Percentiles rank a stretch among this genome's conserved stretches.
These are phyloP conservation scores for Polydrusus pterygomalis DNA, from an alignment of 2,888 invertebrate genomes.

Conservation along the genomic window DNA sequence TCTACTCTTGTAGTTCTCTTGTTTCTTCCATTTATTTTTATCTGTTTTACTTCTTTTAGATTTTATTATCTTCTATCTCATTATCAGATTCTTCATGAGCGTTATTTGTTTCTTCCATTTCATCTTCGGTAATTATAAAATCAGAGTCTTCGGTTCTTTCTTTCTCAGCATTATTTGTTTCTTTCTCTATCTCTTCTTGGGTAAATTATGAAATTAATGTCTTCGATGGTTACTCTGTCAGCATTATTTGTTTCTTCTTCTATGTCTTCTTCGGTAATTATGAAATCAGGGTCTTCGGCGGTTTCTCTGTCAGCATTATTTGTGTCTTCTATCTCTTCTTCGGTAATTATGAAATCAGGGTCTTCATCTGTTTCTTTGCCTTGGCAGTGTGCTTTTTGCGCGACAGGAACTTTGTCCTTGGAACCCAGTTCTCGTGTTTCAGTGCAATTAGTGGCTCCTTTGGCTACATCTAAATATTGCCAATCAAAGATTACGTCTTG, in stretches of 20 bases:
- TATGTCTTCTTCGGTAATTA: conserved; percentile 28
- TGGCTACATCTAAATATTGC: conserved; percentile 19
- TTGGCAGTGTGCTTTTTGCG: conserved; percentile 28
- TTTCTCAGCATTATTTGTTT: too few species aligned
- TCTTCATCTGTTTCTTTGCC: conserved; percentile 33
- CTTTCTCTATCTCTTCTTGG: conserved; percentile 23
- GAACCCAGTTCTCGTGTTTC: conserved; percentile 38
- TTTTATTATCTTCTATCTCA: conserved; percentile 27
- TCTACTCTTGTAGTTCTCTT: conserved; percentile 41
- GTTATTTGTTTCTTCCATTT: too few species aligned
- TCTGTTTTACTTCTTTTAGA: conserved; percentile 44
- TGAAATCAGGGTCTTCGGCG: conserved; percentile 33
- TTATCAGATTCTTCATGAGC: conserved; percentile 15
- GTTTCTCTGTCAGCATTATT: conserved; percentile 17
- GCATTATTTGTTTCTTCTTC: conserved; percentile 11
- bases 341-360: conserved; percentile 38
- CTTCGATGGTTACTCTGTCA: too few species aligned
- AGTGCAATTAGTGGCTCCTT: conserved; percentile 37
- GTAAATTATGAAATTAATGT: conserved; percentile 23
- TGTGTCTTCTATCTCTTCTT: conserved; percentile 38
- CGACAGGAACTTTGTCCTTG: conserved; percentile 24
- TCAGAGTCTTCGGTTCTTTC: too few species aligned
- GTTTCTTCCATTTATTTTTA: conserved; percentile 17
- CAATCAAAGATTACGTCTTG: conserved; percentile 15
- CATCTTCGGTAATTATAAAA: too few species aligned